Conservation (phyloP, 2,888 invertebrate genomes). For the Lochmaea crataegi region DNA sequence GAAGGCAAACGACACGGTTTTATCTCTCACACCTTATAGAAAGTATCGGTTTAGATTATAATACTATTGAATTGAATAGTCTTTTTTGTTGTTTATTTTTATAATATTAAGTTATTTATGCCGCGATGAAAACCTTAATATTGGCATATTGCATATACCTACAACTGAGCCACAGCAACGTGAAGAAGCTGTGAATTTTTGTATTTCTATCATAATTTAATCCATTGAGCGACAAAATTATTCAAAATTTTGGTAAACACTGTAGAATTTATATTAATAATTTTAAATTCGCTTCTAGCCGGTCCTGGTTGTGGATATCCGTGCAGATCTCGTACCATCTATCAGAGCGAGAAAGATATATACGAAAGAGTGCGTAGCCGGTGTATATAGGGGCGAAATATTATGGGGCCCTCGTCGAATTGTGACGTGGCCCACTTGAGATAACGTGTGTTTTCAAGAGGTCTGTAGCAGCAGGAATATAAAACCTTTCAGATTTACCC, state of each 20-base stretch:
- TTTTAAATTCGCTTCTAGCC: neutral
- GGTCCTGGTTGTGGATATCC: slow-evolving; percentile 3
- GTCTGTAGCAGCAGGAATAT: slow-evolving; percentile 49
- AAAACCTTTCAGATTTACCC: slow-evolving; percentile 42
- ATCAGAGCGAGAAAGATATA: slow-evolving; percentile 15
- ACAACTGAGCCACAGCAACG: too few species aligned
- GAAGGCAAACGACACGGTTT: too few species aligned
- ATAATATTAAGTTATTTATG: too few species aligned
- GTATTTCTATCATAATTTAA: too few species aligned
- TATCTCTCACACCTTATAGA: neutral
- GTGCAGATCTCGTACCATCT: slow-evolving; percentile 5
- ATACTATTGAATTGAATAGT: too few species aligned
- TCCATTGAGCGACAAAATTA: too few species aligned
- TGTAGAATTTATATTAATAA: neutral
- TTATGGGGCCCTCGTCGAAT: slow-evolving; percentile 46
- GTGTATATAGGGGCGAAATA: slow-evolving; percentile 35
- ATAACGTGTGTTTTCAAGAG: slow-evolving; percentile 60
- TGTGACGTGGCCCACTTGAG: slow-evolving; percentile 60
- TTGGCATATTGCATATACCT: too few species aligned
- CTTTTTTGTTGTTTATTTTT: too few species aligned
- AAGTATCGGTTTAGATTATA: neutral
- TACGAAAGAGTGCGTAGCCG: slow-evolving; percentile 11
- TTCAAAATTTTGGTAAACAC: too few species aligned
- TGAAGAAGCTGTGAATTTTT: too few species aligned
- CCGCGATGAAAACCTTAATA: too few species aligned